Conservation (phyloP, 2,113 vertebrate genomes). For the Oenanthe melanoleuca region DNA sequence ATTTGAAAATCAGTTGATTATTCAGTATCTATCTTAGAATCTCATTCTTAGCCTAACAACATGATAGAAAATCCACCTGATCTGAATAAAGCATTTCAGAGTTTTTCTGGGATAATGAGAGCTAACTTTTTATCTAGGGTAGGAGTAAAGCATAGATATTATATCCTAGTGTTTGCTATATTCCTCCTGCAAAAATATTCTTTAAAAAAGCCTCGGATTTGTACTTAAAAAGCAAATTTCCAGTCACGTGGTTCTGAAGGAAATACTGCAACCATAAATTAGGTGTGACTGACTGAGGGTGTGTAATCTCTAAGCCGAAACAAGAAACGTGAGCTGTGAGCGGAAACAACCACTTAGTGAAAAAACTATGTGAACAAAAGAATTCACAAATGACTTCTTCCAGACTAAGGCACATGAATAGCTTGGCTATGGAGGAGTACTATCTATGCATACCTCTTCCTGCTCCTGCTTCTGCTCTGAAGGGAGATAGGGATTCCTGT, state of each 20-base stretch:
- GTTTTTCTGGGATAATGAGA: not conserved
- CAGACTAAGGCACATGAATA: not conserved
- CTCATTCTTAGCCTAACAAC: not conserved
- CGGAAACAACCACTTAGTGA: not conserved
- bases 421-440: not conserved
- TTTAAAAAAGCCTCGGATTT: not conserved
- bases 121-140: not conserved
- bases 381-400: conserved; percentile 6
- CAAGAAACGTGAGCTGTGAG: not conserved
- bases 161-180: not conserved
- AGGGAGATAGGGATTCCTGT: not conserved
- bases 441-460: not conserved
- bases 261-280: not conserved
- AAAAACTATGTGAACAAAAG: conserved; percentile 5
- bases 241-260: not conserved
- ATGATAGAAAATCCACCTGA: not conserved
- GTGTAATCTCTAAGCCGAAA: not conserved
- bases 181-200: not conserved
- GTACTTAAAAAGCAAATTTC: not conserved
- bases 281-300: not conserved
- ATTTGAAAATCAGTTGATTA: not conserved
- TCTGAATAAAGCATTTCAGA: not conserved
- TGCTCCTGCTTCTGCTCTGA: not conserved
- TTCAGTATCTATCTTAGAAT: not conserved
- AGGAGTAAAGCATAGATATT: not conserved